Evolutionary conservation across 2,797 vertebrate genomes (phyloP).

Genomic region (Helarctos malayanus): DNA sequence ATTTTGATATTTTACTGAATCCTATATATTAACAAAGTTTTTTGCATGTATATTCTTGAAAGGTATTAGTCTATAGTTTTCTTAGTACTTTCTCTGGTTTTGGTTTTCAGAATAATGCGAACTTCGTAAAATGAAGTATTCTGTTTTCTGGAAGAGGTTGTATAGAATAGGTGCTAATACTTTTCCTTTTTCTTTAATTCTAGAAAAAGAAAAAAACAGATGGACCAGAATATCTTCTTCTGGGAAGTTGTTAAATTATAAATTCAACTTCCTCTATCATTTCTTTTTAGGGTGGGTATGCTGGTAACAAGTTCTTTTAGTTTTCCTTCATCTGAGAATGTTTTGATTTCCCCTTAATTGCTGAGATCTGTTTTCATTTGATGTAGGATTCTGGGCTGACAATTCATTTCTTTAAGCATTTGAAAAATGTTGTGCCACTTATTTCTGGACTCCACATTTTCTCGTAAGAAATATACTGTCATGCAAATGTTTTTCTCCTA

Average conservation of each 20-base stretch:
- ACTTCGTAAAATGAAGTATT: not conserved
- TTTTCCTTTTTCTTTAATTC: not conserved
- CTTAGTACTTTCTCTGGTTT: not conserved
- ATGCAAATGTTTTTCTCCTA: not conserved
- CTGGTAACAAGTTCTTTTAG: not conserved
- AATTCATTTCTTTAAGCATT: not conserved
- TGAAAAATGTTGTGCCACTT: not conserved
- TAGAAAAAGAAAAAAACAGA: not conserved
- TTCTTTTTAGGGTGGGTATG: not conserved
- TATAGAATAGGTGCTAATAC: not conserved
- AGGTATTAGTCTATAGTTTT: not conserved
- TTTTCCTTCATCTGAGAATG: not conserved
- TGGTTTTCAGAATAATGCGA: not conserved
- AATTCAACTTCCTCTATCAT: not conserved
- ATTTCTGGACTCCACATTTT: not conserved
- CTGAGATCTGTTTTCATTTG: not conserved
- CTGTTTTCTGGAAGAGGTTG: not conserved
- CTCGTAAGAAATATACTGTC: not conserved
- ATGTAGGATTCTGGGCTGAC: not conserved
- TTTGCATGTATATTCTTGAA: not conserved
- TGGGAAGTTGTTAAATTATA: not conserved
- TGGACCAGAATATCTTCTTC: not conserved
- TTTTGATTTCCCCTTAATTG: slow-evolving; percentile 19
- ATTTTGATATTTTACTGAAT: not conserved
- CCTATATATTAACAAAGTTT: not conserved